phyloP scores from a whole-genome alignment of 2,888 invertebrate genomes.

The Oxystoma pomonae region DNA sequence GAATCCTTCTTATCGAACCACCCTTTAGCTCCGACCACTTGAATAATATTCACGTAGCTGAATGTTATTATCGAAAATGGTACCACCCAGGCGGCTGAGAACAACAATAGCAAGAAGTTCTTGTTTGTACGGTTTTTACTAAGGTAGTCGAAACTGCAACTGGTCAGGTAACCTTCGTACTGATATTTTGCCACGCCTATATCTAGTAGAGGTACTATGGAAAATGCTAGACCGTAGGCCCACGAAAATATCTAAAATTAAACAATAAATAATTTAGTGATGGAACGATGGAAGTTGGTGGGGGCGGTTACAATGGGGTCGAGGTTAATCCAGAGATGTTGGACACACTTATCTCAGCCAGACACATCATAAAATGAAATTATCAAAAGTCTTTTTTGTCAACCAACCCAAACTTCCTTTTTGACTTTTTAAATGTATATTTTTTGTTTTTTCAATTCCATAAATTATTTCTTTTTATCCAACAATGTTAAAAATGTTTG shows the following conservation, averaged over 20 bases:
- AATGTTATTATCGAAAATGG: constrained; percentile 68
- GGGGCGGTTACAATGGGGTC: no score
- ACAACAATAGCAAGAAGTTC: constrained; percentile 70
- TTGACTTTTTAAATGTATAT: no score
- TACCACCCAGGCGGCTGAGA: constrained; percentile 69
- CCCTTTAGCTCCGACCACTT: constrained; percentile 50
- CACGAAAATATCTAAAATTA: constrained; percentile 57
- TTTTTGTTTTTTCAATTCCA: no score
- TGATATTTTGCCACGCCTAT: constrained; percentile 73
- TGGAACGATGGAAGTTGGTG: no score
- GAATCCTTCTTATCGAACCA: neutral
- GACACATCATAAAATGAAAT: no score
- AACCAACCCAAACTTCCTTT: no score
- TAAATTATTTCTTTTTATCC: no score
- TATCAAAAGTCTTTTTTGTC: no score
- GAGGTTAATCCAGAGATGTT: no score
- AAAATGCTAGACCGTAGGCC: constrained; percentile 68
- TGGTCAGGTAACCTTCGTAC: constrained; percentile 79
- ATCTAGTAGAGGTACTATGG: constrained; percentile 64
- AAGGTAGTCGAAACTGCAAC: constrained; percentile 83
- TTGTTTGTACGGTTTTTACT: constrained; percentile 58
- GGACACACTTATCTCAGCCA: no score
- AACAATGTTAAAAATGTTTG: no score
- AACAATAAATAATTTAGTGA: no score
- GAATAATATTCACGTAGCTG: constrained; percentile 69